These are phyloP conservation scores for Epinotia nisella DNA, from an alignment of 2,888 invertebrate species.

Conservation along the genomic window DNA sequence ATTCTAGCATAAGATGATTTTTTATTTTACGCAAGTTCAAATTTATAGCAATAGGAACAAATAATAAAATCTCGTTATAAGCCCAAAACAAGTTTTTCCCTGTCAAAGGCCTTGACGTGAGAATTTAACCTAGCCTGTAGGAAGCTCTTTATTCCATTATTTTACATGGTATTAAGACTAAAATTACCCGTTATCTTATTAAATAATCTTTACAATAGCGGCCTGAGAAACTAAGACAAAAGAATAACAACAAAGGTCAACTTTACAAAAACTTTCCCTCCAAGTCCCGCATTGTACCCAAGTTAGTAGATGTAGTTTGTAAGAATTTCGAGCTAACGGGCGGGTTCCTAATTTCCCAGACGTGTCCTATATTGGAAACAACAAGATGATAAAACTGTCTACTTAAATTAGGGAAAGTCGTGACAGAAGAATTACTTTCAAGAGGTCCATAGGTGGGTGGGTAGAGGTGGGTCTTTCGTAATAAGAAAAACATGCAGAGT, in stretches of 20 bases:
- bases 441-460: no score
- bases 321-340: background rate
- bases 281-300: background rate
- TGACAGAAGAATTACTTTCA: background rate
- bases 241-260: constrained; percentile 27
- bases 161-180: background rate
- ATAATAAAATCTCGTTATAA: background rate
- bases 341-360: constrained; percentile 11
- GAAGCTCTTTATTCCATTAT: background rate
- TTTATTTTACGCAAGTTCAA: no score
- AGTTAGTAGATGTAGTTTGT: constrained; percentile 18
- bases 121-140: background rate
- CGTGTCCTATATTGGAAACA: constrained; percentile 23
- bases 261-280: background rate
- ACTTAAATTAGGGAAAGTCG: constrained; percentile 9
- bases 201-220: constrained; percentile 1
- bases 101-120: background rate
- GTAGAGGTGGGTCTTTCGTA: background rate
- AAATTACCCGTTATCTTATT: constrained; percentile 17
- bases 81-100: background rate
- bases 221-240: constrained; percentile 12
- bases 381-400: constrained; percentile 11
- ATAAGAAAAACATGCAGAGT: background rate
- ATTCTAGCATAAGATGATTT: no score
- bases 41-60: background rate